Percentiles rank a stretch among this genome's conserved stretches.
phyloP scores from a whole-genome alignment of 2,888 invertebrate genomes.

The Tigriopus californicus region DNA sequence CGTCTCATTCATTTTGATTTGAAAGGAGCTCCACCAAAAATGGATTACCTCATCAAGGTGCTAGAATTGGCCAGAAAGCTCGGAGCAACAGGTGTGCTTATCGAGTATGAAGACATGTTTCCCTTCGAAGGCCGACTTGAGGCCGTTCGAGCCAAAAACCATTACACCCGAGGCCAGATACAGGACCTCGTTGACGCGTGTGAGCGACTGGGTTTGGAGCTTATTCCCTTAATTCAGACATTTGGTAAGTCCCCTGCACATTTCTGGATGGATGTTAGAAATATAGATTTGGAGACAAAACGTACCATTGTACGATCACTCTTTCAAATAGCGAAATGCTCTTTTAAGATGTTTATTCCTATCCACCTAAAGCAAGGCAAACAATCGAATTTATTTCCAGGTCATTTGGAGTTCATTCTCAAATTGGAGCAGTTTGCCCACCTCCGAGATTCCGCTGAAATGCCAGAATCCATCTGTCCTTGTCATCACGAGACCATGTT shows the following conservation, averaged over 20 bases:
- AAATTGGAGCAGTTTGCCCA: constrained; percentile 25
- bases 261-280: too few relatives aligned
- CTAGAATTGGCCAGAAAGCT: constrained; percentile 40
- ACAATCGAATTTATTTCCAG: constrained; percentile 37
- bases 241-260: constrained; percentile 30
- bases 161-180: constrained; percentile 27
- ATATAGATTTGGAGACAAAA: too few relatives aligned
- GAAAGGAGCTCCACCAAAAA: constrained; percentile 34
- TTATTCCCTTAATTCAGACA: constrained; percentile 36
- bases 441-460: constrained; percentile 25
- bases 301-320: too few relatives aligned
- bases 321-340: too few relatives aligned
- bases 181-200: constrained; percentile 24
- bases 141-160: constrained; percentile 27
- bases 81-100: constrained; percentile 38
- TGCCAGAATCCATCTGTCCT: constrained; percentile 27
- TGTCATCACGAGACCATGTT: constrained; percentile 23
- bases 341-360: too few relatives aligned
- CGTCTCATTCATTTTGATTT: constrained; percentile 32
- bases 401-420: constrained; percentile 28
- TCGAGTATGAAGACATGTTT: constrained; percentile 43
- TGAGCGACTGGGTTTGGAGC: constrained; percentile 28
- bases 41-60: constrained; percentile 34
- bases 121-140: constrained; percentile 29
- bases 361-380: too few relatives aligned